Evolutionary conservation across 1,140 invertebrate species (phyloP).

Genomic region (Trissolcus basalis): DNA sequence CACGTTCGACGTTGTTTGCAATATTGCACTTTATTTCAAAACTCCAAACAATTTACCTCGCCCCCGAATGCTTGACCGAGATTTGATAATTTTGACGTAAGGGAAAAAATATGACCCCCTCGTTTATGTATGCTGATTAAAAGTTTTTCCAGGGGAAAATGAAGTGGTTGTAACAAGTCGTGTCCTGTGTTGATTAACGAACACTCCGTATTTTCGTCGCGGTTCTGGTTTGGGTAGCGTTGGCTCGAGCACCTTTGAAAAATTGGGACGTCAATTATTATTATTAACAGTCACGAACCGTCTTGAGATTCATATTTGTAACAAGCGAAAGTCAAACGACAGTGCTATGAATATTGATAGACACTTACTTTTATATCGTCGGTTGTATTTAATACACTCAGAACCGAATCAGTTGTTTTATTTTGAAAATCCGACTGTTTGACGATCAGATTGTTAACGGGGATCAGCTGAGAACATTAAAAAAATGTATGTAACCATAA

Average conservation of each 20-base stretch:
- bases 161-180: conserved; percentile 18
- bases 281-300: conserved; percentile 48
- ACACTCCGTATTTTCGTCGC: conserved; percentile 45
- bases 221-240: conserved; percentile 50
- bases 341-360: too few species aligned
- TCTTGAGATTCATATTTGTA: conserved; percentile 41
- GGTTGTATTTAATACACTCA: background rate
- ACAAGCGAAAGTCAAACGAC: too few species aligned
- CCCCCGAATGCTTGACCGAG: background rate
- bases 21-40: background rate
- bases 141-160: conserved; percentile 15
- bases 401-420: background rate
- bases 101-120: background rate
- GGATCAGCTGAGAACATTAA: conserved; percentile 62
- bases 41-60: background rate
- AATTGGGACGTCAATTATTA: conserved; percentile 56
- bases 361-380: conserved; percentile 13
- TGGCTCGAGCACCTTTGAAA: conserved; percentile 46
- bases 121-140: background rate
- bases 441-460: background rate
- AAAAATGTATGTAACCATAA: too few species aligned
- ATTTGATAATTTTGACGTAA: background rate
- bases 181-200: conserved; percentile 12
- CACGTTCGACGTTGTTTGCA: conserved; percentile 5
- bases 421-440: background rate